These are phyloP conservation scores for Lucilia sericata DNA, from an alignment of 1,140 invertebrate species.

Conservation along the genomic window DNA sequence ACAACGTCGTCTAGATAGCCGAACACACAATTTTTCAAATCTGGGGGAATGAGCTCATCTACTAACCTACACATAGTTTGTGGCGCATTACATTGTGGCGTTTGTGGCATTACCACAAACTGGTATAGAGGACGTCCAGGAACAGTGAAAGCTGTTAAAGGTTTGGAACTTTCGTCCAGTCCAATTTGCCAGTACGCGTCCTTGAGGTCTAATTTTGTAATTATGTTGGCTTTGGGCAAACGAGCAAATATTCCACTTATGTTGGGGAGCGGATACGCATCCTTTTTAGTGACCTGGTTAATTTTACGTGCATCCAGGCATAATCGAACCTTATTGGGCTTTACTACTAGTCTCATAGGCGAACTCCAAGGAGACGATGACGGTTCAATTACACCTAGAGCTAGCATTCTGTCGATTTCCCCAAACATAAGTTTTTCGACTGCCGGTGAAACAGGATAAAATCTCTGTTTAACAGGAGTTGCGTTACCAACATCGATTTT, in stretches of 20 bases:
- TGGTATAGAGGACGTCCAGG: constrained; percentile 42
- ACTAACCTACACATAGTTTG: constrained; percentile 46
- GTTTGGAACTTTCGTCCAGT: constrained; percentile 34
- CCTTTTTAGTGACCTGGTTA: constrained; percentile 1
- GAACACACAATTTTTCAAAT: constrained; percentile 19
- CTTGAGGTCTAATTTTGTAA: constrained; percentile 45
- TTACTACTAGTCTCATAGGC: not conserved
- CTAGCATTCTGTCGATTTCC: constrained; percentile 36
- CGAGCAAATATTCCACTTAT: constrained; percentile 21
- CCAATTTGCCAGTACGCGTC: constrained; percentile 48
- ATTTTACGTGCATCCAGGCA: constrained; percentile 30
- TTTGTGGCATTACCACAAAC: constrained; percentile 46
- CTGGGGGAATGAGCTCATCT: not conserved
- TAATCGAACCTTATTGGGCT: constrained; percentile 14
- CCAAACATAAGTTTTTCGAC: constrained; percentile 41
- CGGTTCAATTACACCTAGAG: constrained; percentile 29
- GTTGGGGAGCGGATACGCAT: constrained; percentile 40
- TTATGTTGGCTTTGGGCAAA: constrained; percentile 45
- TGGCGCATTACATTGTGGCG: constrained; percentile 45
- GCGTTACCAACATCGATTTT: constrained; percentile 24
- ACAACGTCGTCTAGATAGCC: constrained; percentile 18
- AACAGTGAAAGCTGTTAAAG: constrained; percentile 45
- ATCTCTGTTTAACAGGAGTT: constrained; percentile 35
- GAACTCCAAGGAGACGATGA: constrained; percentile 5
- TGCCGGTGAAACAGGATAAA: constrained; percentile 41